Evolutionary conservation across 2,797 vertebrate genomes (phyloP).

Genomic region (Psittacula echo): DNA sequence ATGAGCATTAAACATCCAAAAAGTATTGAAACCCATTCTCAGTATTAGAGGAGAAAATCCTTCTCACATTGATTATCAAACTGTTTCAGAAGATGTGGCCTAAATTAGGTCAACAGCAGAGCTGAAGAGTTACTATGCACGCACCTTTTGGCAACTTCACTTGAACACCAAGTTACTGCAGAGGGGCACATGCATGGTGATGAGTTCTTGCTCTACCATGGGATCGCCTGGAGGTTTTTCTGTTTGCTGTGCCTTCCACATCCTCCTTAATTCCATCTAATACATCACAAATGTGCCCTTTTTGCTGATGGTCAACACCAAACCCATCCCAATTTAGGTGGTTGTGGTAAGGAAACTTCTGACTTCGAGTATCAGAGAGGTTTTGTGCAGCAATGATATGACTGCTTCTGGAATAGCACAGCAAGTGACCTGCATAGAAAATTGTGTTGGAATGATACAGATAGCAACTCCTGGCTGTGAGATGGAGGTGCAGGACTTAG

Average conservation of each 20-base stretch:
- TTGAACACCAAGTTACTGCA: slow-evolving; percentile 26
- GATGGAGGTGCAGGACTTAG: neutral
- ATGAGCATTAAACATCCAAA: slow-evolving; percentile 37
- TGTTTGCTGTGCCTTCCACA: slow-evolving; percentile 47
- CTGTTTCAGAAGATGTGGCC: slow-evolving; percentile 58
- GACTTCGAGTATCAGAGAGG: neutral
- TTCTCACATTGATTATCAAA: slow-evolving; percentile 39
- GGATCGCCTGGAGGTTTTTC: neutral
- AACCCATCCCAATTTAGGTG: neutral
- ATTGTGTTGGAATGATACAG: neutral
- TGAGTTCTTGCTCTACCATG: neutral
- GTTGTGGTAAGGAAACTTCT: neutral
- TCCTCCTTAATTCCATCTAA: slow-evolving; percentile 34
- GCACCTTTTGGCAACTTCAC: slow-evolving; percentile 37
- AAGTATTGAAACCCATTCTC: slow-evolving; percentile 20
- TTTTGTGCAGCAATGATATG: accelerated
- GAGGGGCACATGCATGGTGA: neutral
- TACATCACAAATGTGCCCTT: slow-evolving; percentile 48
- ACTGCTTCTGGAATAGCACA: neutral
- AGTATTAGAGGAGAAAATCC: slow-evolving; percentile 41
- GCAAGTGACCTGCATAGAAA: neutral
- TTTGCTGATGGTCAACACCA: slow-evolving; percentile 21
- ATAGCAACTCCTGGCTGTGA: neutral
- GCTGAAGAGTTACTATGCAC: slow-evolving; percentile 65
- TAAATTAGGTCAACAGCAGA: slow-evolving; percentile 71